These are phyloP conservation scores for Bovichtus diacanthus DNA, from an alignment of 2,797 vertebrate genomes.

Conservation along the genomic window DNA sequence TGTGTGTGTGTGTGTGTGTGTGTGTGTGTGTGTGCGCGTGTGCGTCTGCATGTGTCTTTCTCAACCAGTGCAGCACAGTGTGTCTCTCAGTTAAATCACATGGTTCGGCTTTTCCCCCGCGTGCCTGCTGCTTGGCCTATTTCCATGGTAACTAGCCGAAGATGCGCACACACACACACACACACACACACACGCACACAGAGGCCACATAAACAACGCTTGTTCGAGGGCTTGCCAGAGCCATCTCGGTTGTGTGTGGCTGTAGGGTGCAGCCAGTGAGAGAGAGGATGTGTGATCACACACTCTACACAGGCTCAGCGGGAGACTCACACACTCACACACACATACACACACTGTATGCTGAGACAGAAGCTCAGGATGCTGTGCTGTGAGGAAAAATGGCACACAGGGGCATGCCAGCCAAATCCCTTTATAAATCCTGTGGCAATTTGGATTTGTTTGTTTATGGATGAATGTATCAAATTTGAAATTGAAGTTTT, in stretches of 20 bases:
- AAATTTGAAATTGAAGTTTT: conserved; percentile 13
- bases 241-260: conserved; percentile 61
- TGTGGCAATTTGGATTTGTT: conserved; percentile 66
- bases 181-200: conserved; percentile 15
- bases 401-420: conserved; percentile 54
- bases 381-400: conserved; percentile 68
- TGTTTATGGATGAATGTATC: conserved; percentile 45
- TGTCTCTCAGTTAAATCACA: conserved; percentile 79
- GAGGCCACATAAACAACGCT: conserved; percentile 54
- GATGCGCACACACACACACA: conserved; percentile 46
- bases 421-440: conserved; percentile 72
- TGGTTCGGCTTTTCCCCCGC: conserved; percentile 80
- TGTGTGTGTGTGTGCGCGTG: conserved; percentile 25
- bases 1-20: conserved; percentile 29
- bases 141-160: conserved; percentile 83
- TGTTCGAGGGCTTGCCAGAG: conserved; percentile 60
- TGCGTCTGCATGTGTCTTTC: conserved; percentile 35
- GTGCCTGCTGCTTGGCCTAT: conserved; percentile 84
- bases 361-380: conserved; percentile 73
- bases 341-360: conserved; percentile 42
- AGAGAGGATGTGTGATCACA: conserved; percentile 80
- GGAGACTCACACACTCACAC: conserved; percentile 35
- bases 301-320: conserved; percentile 65
- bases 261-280: conserved; percentile 67
- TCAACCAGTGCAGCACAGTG: conserved; percentile 69